phyloP scores from a whole-genome alignment of 2,113 vertebrate genomes.

The Calyptomena viridis region DNA sequence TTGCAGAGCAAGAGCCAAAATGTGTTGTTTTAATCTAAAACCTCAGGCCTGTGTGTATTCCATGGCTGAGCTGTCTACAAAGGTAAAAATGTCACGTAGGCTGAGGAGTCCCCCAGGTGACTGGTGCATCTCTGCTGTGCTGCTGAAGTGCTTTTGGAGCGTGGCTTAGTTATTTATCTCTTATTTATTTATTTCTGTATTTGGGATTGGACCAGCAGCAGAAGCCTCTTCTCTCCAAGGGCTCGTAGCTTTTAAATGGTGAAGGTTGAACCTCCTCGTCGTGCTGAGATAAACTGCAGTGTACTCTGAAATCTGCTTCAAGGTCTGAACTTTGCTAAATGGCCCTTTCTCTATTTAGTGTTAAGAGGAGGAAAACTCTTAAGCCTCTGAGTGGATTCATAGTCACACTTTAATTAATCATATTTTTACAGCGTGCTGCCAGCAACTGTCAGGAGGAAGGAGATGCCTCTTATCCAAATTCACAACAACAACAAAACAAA shows the following conservation, averaged over 20 bases:
- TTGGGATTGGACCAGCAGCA: not conserved
- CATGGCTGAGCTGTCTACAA: not conserved
- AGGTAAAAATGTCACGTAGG: not conserved
- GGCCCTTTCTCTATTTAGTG: not conserved
- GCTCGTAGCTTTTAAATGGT: not conserved
- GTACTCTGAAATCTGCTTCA: not conserved
- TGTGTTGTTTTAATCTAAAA: not conserved
- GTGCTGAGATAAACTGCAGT: not conserved
- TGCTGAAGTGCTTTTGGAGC: not conserved
- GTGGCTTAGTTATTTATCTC: not conserved
- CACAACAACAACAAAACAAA: slow-evolving; percentile 5
- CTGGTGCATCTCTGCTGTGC: not conserved
- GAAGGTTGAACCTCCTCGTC: not conserved
- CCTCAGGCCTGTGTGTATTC: not conserved
- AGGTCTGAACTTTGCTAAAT: slow-evolving; percentile 3
- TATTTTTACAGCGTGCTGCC: slow-evolving; percentile 23
- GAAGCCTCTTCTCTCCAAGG: not conserved
- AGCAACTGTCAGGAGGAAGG: slow-evolving; percentile 23
- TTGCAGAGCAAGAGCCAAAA: not conserved
- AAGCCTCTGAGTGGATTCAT: slow-evolving; percentile 34
- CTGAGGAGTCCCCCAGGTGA: not conserved
- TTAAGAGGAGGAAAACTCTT: not conserved
- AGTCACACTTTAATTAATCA: slow-evolving; percentile 55
- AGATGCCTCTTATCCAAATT: slow-evolving; percentile 38
- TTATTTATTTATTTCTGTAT: not conserved